These are phyloP conservation scores for Periophthalmus magnuspinnatus DNA, from an alignment of 2,797 vertebrate genomes.

Conservation along the genomic window DNA sequence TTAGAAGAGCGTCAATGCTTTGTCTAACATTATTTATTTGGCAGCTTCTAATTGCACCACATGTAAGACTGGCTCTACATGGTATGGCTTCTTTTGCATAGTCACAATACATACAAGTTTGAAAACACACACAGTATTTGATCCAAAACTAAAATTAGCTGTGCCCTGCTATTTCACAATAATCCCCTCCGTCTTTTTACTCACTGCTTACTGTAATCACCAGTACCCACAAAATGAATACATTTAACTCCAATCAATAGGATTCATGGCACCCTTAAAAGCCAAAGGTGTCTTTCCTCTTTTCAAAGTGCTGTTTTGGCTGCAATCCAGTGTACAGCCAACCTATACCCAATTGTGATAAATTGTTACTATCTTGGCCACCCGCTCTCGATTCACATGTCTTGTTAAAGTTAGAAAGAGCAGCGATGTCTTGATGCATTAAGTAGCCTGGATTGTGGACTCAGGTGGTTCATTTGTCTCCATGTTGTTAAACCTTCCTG, in stretches of 20 bases:
- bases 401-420: conserved; percentile 48
- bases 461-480: conserved; percentile 4
- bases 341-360: conserved; percentile 68
- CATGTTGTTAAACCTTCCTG: neutral
- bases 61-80: neutral
- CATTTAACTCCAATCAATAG: conserved; percentile 77
- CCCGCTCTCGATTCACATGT: conserved; percentile 64
- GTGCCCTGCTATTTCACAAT: conserved; percentile 63
- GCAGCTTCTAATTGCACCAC: neutral
- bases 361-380: conserved; percentile 70
- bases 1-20: neutral
- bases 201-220: conserved; percentile 66
- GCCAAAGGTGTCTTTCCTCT: conserved; percentile 78
- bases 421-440: conserved; percentile 48
- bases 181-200: conserved; percentile 67
- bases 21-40: conserved; percentile 1
- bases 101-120: conserved; percentile 21
- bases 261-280: conserved; percentile 75
- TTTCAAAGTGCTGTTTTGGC: conserved; percentile 79
- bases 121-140: neutral
- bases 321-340: conserved; percentile 60
- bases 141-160: conserved; percentile 65
- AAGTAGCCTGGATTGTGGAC: conserved; percentile 32
- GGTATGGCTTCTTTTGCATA: neutral
- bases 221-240: conserved; percentile 70